Conservation (phyloP, 2,113 vertebrate genomes). For the Perognathus longimembris region DNA sequence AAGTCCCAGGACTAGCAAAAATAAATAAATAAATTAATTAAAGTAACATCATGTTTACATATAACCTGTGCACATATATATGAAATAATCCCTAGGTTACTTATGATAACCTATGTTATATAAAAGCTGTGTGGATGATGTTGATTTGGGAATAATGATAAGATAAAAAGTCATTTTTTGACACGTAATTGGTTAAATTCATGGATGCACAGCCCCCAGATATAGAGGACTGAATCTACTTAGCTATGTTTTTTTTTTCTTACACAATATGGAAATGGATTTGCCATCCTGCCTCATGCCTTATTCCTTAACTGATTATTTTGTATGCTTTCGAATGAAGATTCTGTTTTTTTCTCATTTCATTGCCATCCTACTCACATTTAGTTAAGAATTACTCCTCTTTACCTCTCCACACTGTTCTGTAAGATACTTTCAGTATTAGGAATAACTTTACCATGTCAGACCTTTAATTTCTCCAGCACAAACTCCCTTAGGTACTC, state of each 20-base stretch:
- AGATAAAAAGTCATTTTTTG: not conserved
- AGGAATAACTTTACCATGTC: not conserved
- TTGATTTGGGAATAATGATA: not conserved
- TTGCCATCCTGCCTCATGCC: not conserved
- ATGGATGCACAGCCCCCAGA: not conserved
- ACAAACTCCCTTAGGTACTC: not conserved
- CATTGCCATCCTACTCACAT: not conserved
- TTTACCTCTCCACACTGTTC: too few species aligned
- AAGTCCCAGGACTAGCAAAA: too few species aligned
- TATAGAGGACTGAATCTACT: not conserved
- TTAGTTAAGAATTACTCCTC: not conserved
- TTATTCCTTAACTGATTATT: conserved; percentile 14
- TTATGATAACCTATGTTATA: not conserved
- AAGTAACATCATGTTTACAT: not conserved
- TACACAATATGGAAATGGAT: not conserved
- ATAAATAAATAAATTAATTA: too few species aligned
- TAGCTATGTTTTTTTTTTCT: not conserved
- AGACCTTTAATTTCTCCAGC: conserved; percentile 42
- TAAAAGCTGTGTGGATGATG: not conserved
- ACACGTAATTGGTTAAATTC: not conserved
- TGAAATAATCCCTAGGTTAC: not conserved
- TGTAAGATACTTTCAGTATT: conserved; percentile 13
- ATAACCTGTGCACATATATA: not conserved
- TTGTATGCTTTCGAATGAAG: conserved; percentile 38
- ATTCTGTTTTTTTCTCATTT: not conserved